phyloP scores from a whole-genome alignment of 1,140 invertebrate species.

The Drosophila willistoni region DNA sequence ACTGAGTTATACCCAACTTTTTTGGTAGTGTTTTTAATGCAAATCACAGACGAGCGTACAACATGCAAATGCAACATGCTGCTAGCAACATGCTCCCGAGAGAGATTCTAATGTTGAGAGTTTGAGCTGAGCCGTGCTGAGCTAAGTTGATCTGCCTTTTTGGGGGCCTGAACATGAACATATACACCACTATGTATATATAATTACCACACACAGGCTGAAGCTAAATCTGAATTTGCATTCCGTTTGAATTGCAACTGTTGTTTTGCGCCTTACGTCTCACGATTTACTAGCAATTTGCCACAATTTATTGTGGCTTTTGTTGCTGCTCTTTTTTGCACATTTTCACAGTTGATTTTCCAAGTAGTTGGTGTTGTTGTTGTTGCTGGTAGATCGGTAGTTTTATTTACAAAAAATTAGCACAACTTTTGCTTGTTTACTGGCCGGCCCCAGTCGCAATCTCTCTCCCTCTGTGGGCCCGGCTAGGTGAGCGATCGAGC shows the following conservation, averaged over 20 bases:
- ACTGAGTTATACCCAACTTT: background rate
- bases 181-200: conserved; percentile 25
- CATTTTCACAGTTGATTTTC: conserved; percentile 78
- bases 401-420: conserved; percentile 82
- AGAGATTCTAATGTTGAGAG: conserved; percentile 61
- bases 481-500: conserved; percentile 36
- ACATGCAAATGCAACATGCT: conserved; percentile 59
- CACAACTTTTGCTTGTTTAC: conserved; percentile 78
- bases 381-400: conserved; percentile 68
- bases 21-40: conserved; percentile 27
- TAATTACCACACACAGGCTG: conserved; percentile 64
- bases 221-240: conserved; percentile 68
- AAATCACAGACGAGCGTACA: conserved; percentile 39
- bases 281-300: conserved; percentile 77
- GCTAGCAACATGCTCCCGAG: conserved; percentile 30
- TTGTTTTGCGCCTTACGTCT: conserved; percentile 80
- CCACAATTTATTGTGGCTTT: conserved; percentile 59
- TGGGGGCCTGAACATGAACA: conserved; percentile 29
- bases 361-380: conserved; percentile 37
- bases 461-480: conserved; percentile 20
- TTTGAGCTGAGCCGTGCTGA: background rate
- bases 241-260: conserved; percentile 82
- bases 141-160: conserved; percentile 30
- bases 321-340: conserved; percentile 16
- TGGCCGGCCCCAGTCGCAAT: conserved; percentile 31